These are phyloP conservation scores for Bilobella aurantiaca DNA, from an alignment of 1,140 invertebrate genomes.

Conservation along the genomic window DNA sequence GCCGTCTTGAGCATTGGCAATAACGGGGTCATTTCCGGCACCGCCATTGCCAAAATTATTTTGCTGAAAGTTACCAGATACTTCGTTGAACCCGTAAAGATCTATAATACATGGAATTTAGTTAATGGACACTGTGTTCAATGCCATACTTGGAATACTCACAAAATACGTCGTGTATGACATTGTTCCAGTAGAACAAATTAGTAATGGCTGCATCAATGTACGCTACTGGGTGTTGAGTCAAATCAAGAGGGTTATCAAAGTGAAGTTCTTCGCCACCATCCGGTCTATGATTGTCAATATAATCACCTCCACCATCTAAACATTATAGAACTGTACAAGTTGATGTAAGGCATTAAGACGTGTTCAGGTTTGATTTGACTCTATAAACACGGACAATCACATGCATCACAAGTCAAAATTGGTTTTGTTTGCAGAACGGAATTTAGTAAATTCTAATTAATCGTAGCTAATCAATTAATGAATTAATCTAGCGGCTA, in stretches of 20 bases:
- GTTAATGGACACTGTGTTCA: neutral
- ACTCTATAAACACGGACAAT: no score
- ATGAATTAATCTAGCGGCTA: no score
- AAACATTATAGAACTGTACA: neutral
- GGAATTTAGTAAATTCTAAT: no score
- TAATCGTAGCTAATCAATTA: no score
- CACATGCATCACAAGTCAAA: no score
- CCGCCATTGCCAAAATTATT: neutral
- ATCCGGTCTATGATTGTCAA: constrained; percentile 1
- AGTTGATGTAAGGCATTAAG: no score
- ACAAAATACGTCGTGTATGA: constrained; percentile 5
- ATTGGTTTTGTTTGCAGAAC: no score
- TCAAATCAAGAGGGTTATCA: neutral
- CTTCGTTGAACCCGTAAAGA: constrained; percentile 8
- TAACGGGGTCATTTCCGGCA: neutral
- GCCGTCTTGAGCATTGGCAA: constrained; percentile 6
- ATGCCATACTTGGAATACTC: neutral
- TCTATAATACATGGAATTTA: neutral
- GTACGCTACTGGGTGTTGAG: neutral
- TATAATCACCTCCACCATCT: neutral
- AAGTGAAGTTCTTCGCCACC: neutral
- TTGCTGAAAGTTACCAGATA: constrained; percentile 7
- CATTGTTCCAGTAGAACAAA: constrained; percentile 10
- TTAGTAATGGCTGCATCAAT: constrained; percentile 7
- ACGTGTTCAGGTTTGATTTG: no score